Evolutionary conservation across 1,140 invertebrate genomes (phyloP), one percentile per base, ranked within the genome.

Genomic region (Papilio dardanus): DNA sequence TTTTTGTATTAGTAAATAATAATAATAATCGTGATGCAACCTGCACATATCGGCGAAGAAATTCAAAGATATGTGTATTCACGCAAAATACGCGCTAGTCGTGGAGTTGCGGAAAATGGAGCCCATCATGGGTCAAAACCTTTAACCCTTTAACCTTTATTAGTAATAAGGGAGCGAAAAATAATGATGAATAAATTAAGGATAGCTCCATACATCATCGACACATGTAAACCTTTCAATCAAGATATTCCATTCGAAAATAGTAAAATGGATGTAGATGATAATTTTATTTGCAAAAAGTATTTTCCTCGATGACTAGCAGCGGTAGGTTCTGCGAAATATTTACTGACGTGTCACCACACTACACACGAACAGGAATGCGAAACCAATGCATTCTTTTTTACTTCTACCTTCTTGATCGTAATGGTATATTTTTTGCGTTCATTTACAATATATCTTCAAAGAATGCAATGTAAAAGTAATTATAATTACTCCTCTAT

Each of bases 331-430:
- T 30, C 21, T 62, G 24, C 54, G 54, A 62, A n/a, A 28, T 24
- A 28, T 28, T n/a, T 62, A 24, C 30, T 12, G 24, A 62, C 54
- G 24, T 62, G 54, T 62, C 24, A 14, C 4, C 24, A 14, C 4
- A 62, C 8, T 58, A 8, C 54, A 58, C 54, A 28, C 54, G 30
- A 24, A 62, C 54, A 62, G 21, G 54, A 62, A 62, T 62, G 54
- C 24, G 54, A 28, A 24, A 62, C 24, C 24, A 62, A 24, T 28
- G 12, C 0, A 28, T 14, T 14, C 12, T 28, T 14, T 16, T 62
- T 62, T 62, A 10, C 28, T 62, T 62, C 30, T 62, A 3, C 21
- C n/a, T 50, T 62, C 10, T 3, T 62, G 54, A 62, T 14, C 3
- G 24, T 30, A 62, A 3, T 62, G 3, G 24, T 28, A 30, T 4